A percentile compares a stretch with the other conserved stretches of the same genome.
These are phyloP conservation scores for Microtus montanus DNA, from an alignment of 2,113 vertebrate species.

Conservation along the genomic window DNA sequence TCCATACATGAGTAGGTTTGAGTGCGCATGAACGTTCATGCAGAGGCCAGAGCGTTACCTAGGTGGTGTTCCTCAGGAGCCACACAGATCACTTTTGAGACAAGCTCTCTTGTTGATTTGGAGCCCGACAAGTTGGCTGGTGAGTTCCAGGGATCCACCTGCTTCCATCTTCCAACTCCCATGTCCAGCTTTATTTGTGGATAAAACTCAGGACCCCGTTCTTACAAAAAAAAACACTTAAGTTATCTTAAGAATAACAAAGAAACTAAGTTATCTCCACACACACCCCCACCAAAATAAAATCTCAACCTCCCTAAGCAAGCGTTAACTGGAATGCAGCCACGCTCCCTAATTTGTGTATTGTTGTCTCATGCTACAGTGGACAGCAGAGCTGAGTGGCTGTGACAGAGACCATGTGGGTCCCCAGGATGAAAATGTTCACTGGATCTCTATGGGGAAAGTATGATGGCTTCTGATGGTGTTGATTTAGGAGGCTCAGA, in stretches of 20 bases:
- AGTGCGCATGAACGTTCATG: background rate
- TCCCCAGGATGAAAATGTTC: background rate
- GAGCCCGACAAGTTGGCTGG: background rate
- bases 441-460: background rate
- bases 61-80: background rate
- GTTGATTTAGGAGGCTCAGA: background rate
- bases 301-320: background rate
- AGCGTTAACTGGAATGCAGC: background rate
- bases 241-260: too few species aligned
- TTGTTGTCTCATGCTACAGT: background rate
- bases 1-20: accelerated
- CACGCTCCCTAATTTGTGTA: background rate
- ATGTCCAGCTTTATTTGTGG: background rate
- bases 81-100: background rate
- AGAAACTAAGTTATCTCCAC: background rate
- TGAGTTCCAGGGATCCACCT: background rate
- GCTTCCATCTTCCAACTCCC: background rate
- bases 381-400: background rate
- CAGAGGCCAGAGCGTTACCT: background rate
- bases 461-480: background rate
- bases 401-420: constrained; percentile 52
- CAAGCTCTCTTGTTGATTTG: background rate
- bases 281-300: too few species aligned
- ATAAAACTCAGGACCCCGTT: background rate
- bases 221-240: background rate